These are phyloP conservation scores for Ruditapes philippinarum DNA, from an alignment of 1,140 invertebrate species.

Conservation along the genomic window DNA sequence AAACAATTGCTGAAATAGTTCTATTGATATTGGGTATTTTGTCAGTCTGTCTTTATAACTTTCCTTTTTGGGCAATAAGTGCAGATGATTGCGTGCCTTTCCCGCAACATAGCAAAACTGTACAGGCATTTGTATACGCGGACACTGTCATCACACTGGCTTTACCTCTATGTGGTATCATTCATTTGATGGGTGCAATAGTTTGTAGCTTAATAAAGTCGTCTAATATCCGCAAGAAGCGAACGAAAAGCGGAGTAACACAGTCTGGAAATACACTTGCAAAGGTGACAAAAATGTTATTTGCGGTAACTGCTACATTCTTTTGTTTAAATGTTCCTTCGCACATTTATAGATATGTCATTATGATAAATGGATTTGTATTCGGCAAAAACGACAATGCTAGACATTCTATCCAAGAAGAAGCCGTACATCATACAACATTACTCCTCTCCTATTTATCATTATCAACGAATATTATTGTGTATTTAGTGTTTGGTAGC, in stretches of 20 bases:
- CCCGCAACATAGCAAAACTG: slow-evolving; percentile 72
- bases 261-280: slow-evolving; percentile 87
- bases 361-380: slow-evolving; percentile 74
- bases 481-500: slow-evolving; percentile 89
- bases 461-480: slow-evolving; percentile 94
- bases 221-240: background rate
- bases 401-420: slow-evolving; percentile 40
- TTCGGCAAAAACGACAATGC: background rate
- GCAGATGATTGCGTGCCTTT: slow-evolving; percentile 42
- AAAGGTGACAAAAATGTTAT: slow-evolving; percentile 94
- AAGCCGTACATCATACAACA: slow-evolving; percentile 88
- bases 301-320: slow-evolving; percentile 93
- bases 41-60: slow-evolving; percentile 77
- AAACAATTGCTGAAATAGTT: slow-evolving; percentile 74
- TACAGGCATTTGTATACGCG: slow-evolving; percentile 88
- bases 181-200: slow-evolving; percentile 52
- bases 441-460: slow-evolving; percentile 92
- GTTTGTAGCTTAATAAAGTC: slow-evolving; percentile 48
- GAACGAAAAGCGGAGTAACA: slow-evolving; percentile 11
- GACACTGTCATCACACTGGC: slow-evolving; percentile 89
- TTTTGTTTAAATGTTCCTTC: slow-evolving; percentile 93
- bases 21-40: slow-evolving; percentile 72
- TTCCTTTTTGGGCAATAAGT: slow-evolving; percentile 78
- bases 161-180: slow-evolving; percentile 87
- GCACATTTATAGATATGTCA: slow-evolving; percentile 83